Evolutionary conservation across 2,888 invertebrate genomes (phyloP).

Genomic region (Artemia sinica): DNA sequence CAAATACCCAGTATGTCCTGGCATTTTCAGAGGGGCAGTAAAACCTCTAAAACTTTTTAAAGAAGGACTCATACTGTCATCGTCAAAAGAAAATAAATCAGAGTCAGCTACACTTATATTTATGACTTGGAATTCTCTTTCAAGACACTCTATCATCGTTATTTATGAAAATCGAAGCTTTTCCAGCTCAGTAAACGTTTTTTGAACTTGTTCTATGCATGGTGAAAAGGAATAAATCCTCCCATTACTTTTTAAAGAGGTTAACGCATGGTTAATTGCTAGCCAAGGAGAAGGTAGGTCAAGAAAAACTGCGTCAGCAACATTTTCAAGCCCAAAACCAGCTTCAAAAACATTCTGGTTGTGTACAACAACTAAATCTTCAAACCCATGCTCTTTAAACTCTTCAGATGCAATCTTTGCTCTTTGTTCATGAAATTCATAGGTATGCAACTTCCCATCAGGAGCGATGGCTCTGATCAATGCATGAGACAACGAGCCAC

Average conservation of each 20-base stretch:
- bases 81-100: conserved; percentile 18
- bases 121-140: conserved; percentile 50
- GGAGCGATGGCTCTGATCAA: conserved; percentile 71
- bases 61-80: conserved; percentile 25
- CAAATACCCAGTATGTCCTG: conserved; percentile 91
- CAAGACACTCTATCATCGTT: conserved; percentile 68
- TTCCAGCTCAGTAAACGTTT: conserved; percentile 53
- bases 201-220: conserved; percentile 96
- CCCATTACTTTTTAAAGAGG: conserved; percentile 53
- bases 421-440: conserved; percentile 86
- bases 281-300: conserved; percentile 92
- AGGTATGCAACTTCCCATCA: conserved; percentile 76
- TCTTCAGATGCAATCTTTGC: conserved; percentile 61
- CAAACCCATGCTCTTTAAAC: conserved; percentile 60
- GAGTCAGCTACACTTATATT: conserved; percentile 17
- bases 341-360: conserved; percentile 71
- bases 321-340: conserved; percentile 58
- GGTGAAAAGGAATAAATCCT: conserved; percentile 94
- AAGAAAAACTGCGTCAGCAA: conserved; percentile 84
- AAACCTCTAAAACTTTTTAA: conserved; percentile 41
- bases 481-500: conserved; percentile 88
- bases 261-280: conserved; percentile 58
- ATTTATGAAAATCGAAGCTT: conserved; percentile 62
- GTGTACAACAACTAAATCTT: conserved; percentile 57
- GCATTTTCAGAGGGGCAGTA: conserved; percentile 51